Evolutionary conservation across 35 echinoderm and acorn worm genomes (phyloP).

Genomic region (Acanthaster planci): DNA sequence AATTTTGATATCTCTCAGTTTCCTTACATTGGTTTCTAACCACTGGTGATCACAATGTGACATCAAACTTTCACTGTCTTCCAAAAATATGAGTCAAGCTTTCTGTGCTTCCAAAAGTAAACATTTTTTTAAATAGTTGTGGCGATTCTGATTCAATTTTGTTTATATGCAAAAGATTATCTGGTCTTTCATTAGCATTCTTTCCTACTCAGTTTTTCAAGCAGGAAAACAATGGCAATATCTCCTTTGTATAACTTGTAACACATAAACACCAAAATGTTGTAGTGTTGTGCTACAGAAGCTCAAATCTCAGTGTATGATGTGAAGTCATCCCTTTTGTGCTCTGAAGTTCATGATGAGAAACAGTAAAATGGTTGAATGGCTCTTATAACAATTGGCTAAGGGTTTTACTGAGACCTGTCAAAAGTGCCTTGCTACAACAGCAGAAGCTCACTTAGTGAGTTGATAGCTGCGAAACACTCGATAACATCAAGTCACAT

Average conservation of each 20-base stretch:
- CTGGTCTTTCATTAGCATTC: neutral
- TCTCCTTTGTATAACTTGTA: neutral
- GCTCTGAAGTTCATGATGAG: too few relatives aligned
- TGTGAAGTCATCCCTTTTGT: too few relatives aligned
- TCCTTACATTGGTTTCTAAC: too few relatives aligned
- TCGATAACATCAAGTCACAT: too few relatives aligned
- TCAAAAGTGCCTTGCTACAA: neutral
- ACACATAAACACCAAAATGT: neutral
- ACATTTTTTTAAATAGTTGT: neutral
- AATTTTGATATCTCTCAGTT: too few relatives aligned
- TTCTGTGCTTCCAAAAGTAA: conserved; percentile 14
- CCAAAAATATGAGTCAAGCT: neutral
- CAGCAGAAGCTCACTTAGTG: too few relatives aligned
- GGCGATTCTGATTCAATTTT: neutral
- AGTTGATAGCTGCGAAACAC: too few relatives aligned
- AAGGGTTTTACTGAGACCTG: neutral
- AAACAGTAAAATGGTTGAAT: conserved; percentile 3
- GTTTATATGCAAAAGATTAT: neutral
- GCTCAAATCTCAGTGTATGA: too few relatives aligned
- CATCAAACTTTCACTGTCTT: neutral
- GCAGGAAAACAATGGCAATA: neutral
- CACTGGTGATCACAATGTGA: neutral
- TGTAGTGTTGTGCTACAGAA: too few relatives aligned
- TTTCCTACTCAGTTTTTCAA: neutral
- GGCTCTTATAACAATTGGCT: conserved; percentile 2